These are phyloP conservation scores for Coenonympha arcania DNA, from an alignment of 2,888 invertebrate species.

Conservation along the genomic window DNA sequence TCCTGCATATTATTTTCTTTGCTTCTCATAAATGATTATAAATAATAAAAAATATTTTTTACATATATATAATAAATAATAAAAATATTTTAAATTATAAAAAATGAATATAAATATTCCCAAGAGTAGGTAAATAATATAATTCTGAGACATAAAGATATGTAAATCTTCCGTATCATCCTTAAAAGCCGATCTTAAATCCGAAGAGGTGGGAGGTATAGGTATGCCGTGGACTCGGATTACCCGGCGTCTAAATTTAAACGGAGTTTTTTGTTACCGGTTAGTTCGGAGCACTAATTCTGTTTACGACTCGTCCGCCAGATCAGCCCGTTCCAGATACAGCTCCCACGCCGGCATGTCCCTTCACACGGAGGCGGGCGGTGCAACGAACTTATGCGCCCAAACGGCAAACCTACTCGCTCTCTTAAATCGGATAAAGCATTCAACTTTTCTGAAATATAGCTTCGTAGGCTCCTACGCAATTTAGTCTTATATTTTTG, in stretches of 20 bases:
- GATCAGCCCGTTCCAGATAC: constrained; percentile 57
- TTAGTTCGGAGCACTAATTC: constrained; percentile 62
- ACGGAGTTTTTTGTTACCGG: constrained; percentile 55
- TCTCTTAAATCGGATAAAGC: neutral
- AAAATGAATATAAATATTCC: too few relatives aligned
- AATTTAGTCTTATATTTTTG: too few relatives aligned
- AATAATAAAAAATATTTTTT: too few relatives aligned
- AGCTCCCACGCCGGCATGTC: constrained; percentile 60
- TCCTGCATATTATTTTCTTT: too few relatives aligned
- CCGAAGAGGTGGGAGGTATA: constrained; percentile 24
- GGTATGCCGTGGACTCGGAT: constrained; percentile 29
- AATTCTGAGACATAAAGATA: neutral
- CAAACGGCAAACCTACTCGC: neutral
- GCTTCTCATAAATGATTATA: too few relatives aligned
- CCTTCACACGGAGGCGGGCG: constrained; percentile 39
- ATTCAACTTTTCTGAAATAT: neutral
- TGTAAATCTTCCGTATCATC: neutral
- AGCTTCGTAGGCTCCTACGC: neutral
- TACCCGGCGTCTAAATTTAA: constrained; percentile 48
- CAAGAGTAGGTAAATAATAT: neutral
- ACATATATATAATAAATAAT: too few relatives aligned
- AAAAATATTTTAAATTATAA: too few relatives aligned
- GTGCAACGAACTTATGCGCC: constrained; percentile 24
- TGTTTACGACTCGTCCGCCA: constrained; percentile 61
- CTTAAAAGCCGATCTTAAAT: constrained; percentile 23